Evolutionary conservation across 92 coral and sea anemone genomes (phyloP).

Genomic region (Diadumene lineata): DNA sequence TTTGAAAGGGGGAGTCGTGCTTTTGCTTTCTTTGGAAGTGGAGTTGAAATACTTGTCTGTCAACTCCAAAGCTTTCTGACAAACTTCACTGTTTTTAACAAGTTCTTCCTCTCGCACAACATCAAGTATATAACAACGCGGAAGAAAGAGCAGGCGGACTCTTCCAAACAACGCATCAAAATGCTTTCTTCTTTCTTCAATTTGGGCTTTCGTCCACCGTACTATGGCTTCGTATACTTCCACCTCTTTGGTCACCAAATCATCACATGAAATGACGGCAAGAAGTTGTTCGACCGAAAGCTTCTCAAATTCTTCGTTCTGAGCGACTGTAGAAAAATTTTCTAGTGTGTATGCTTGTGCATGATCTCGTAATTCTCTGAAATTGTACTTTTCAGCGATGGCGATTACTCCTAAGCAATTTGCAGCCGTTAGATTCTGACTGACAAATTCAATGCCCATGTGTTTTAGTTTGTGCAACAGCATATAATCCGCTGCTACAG

Average conservation of each 20-base stretch:
- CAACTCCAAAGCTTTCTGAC: constrained; percentile 40
- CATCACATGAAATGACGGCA: constrained; percentile 84
- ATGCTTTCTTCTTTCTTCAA: constrained; percentile 59
- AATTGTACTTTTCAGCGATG: constrained; percentile 82
- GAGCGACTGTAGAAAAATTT: constrained; percentile 65
- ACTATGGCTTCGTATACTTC: constrained; percentile 84
- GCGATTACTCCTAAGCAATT: constrained; percentile 81
- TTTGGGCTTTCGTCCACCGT: constrained; percentile 67
- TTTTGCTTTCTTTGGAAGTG: constrained; percentile 27
- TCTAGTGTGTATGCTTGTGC: constrained; percentile 82
- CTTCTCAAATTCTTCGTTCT: constrained; percentile 59
- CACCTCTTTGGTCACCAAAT: constrained; percentile 85
- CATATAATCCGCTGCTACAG: constrained; percentile 79
- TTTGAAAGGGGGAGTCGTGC: constrained; percentile 21
- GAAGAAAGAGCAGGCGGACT: constrained; percentile 69
- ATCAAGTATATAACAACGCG: constrained; percentile 67
- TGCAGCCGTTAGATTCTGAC: constrained; percentile 65
- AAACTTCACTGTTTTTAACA: constrained; percentile 58
- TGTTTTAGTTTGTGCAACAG: constrained; percentile 61
- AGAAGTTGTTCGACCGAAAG: constrained; percentile 69
- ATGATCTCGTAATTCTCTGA: constrained; percentile 58
- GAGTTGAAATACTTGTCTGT: constrained; percentile 66
- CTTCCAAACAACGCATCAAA: constrained; percentile 70
- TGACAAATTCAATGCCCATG: constrained; percentile 66
- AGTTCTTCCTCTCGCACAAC: constrained; percentile 66